These are phyloP conservation scores for Eira barbara DNA, from an alignment of 2,113 vertebrate genomes.

Conservation along the genomic window DNA sequence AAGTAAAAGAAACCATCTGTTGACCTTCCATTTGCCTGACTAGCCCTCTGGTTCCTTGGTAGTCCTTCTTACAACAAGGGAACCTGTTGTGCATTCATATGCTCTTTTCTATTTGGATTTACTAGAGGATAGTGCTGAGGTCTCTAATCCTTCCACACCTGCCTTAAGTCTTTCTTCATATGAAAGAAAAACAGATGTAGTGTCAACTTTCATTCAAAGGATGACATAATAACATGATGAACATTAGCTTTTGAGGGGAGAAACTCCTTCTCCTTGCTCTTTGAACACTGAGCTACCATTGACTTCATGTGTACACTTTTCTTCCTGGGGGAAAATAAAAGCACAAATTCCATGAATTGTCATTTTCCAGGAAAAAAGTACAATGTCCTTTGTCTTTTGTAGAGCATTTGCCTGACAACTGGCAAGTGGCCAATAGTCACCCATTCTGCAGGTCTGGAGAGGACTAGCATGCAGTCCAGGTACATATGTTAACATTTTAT, in stretches of 20 bases:
- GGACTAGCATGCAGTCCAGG: neutral
- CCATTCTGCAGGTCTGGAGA: neutral
- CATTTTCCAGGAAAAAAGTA: conserved; percentile 16
- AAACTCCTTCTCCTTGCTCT: neutral
- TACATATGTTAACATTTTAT: neutral
- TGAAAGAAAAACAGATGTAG: neutral
- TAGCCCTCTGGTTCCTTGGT: neutral
- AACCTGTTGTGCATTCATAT: neutral
- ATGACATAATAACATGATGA: neutral
- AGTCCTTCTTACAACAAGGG: neutral
- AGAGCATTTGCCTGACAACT: conserved; percentile 6
- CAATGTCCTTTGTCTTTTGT: neutral
- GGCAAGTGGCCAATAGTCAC: conserved; percentile 25
- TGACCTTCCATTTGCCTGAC: neutral
- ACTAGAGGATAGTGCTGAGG: neutral
- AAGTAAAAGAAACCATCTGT: neutral
- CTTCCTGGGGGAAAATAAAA: neutral
- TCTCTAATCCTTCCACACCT: neutral
- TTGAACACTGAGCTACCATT: neutral
- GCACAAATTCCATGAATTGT: neutral
- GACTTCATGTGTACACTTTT: neutral
- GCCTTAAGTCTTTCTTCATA: neutral
- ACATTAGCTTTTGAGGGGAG: neutral
- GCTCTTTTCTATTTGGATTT: neutral
- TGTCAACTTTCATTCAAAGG: neutral